Percentiles rank a stretch among this genome's conserved stretches.
These are phyloP conservation scores for Hippocampus zosterae DNA, from an alignment of 2,113 vertebrate species.

Conservation along the genomic window DNA sequence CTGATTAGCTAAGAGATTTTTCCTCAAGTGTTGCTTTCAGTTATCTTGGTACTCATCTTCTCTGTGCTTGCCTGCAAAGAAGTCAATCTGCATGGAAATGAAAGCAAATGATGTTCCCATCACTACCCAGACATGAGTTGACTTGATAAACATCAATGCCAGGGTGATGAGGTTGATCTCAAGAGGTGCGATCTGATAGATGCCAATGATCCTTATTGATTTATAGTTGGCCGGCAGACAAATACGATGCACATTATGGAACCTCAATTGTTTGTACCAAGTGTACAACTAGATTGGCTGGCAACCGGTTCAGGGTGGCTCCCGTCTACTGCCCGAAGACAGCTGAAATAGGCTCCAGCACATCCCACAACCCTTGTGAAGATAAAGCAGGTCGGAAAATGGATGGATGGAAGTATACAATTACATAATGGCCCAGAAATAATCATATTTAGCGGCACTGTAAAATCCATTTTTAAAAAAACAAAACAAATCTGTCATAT, in stretches of 20 bases:
- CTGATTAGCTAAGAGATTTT: neutral
- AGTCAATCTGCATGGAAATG: conserved; percentile 75
- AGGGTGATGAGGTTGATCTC: conserved; percentile 72
- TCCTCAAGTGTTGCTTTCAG: conserved; percentile 38
- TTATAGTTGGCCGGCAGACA: conserved; percentile 81
- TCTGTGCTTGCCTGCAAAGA: conserved; percentile 83
- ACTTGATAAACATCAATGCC: conserved; percentile 24
- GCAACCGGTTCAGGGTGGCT: no score
- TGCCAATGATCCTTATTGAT: conserved; percentile 76
- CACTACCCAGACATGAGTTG: neutral
- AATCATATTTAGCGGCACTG: no score
- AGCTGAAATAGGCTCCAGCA: no score
- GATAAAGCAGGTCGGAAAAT: no score
- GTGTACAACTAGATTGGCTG: no score
- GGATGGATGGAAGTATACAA: no score
- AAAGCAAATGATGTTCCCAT: neutral
- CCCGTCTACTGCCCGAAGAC: no score
- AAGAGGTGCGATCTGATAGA: conserved; percentile 64
- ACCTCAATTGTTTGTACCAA: neutral
- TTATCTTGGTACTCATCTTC: conserved; percentile 76
- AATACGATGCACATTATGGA: neutral
- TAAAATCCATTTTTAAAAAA: no score
- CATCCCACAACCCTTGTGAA: no score
- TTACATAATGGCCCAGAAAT: no score
- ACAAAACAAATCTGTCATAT: no score